Base-by-base conservation (phyloP, 2,888 invertebrate genomes). In the Linyphia triangularis region DNA sequence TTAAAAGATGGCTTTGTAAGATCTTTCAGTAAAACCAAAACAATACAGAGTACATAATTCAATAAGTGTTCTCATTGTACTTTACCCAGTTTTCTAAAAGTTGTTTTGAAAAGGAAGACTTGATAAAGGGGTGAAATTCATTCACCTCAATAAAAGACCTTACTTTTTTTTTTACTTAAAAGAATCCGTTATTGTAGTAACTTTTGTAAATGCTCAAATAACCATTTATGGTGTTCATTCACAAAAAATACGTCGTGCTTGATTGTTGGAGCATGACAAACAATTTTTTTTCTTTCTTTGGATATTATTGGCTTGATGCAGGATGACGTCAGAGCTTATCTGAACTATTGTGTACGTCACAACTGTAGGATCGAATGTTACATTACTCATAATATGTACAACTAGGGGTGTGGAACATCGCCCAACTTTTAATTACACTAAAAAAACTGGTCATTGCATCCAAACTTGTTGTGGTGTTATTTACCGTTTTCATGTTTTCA, bases 231-330 rank as follows among this genome's bases (percentile, higher is more conserved):
- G 67, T 33, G 16, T 33, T 22, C 19, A 67, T 67, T 67, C 30
- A 33, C n/a, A 33, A 13, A 37, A 22, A 24, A 37, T 67, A 33
- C 33, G 70, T 70, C 70, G 43, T 70, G 70, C 43, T 70, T 70
- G 70, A 43, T 43, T 37, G 43, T 70, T 37, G 16, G 43, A 70
- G 70, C 70, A 70, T 70, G 70, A 70, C 70, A 70, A 70, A 70
- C 70, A 70, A 70, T 6, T 26, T 16, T 26, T n/a, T n/a, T n/a
- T n/a, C n/a, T 7, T 63, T 24, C 19, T 61, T 19, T 61, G 59
- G 26, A 13, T 24, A 22, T 63, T 63, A 63, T 51, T 51, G n/a
- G n/a, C n/a, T n/a, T n/a, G n/a, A n/a, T n/a, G n/a, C n/a, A n/a
- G n/a, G n/a, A n/a, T n/a, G n/a, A n/a, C n/a, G n/a, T n/a, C n/a